Base-by-base conservation (phyloP, 1,140 invertebrate genomes). In the Ridgeia piscesae region DNA sequence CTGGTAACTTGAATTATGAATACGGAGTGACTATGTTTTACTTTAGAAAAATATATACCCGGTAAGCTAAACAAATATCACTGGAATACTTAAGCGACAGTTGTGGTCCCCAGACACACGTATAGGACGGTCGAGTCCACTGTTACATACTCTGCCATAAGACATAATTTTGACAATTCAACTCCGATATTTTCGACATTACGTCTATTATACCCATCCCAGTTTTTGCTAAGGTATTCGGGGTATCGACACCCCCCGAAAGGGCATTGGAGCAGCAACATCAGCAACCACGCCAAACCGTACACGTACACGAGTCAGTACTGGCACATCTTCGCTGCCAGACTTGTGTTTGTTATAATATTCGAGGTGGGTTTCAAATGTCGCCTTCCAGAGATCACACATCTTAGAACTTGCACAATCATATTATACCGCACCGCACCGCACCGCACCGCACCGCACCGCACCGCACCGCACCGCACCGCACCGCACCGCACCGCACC, bases 241-340 rank as follows among this genome's bases (percentile, higher is more conserved):
- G 58, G 58, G 58, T 77, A 77, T 77, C 58, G 58, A 2, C 8
- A 8, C 27, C 58, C 58, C 17, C 58, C 58, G 58, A 0, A 21
- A 21, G 58, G 58, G 11, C 58, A 77, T 21, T 77, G 58, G 58
- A 77, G 58, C 17, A 77, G 58, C 58, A 77, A 77, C 58, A 77
- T 92, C 58, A 89, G 50, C 91, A 27, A 50, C 21, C 0, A 77
- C 34, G 31, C 50, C 9, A 33, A 88, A 21, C 48, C 91, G 33
- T 92, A 92, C 58, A 17, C 33, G 11, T 92, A 92, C 0, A 96
- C 98, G 0, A 98, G 97, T 93, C 97, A 97, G 0, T 99, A 98
- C 95, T 99, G 98, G 98, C 98, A 99, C 94, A 98, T 99, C 9
- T 98, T 99, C 95, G 98, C 98, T 0, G 98, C 98, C 0, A 96